These are phyloP conservation scores for Drosophila lacteicornis DNA, from an alignment of 1,140 invertebrate species.

Conservation along the genomic window DNA sequence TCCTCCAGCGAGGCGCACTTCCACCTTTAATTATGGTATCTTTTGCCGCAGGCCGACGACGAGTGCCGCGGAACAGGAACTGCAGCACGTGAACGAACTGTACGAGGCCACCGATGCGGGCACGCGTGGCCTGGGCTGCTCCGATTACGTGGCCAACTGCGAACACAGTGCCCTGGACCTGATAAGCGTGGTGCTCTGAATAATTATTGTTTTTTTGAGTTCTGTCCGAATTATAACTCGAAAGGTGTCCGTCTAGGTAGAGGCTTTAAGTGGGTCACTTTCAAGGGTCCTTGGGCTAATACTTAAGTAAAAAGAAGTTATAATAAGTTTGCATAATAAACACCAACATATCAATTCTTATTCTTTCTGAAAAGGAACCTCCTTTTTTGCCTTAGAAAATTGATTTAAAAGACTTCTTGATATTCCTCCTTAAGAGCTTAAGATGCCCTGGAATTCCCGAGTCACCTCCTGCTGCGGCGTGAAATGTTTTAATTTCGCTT, in stretches of 20 bases:
- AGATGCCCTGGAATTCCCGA: neutral
- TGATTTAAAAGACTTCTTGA: constrained; percentile 9
- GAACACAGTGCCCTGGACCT: constrained; percentile 66
- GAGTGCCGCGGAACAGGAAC: constrained; percentile 56
- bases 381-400: neutral
- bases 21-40: constrained; percentile 55
- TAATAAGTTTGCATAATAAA: too few species aligned
- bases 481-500: constrained; percentile 77
- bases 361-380: too few species aligned
- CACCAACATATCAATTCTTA: neutral
- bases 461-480: constrained; percentile 51
- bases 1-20: neutral
- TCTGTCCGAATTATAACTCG: neutral
- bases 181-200: constrained; percentile 67
- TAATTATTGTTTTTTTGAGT: neutral
- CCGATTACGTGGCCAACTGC: constrained; percentile 67
- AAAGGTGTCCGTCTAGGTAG: neutral
- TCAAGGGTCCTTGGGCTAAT: neutral
- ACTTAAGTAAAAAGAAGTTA: too few species aligned
- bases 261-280: neutral
- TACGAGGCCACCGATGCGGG: constrained; percentile 60
- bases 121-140: constrained; percentile 58
- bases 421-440: neutral
- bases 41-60: constrained; percentile 56
- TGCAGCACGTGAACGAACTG: constrained; percentile 60